These are phyloP conservation scores for Chymomyza fuscimana DNA, from an alignment of 2,888 invertebrate genomes.

Conservation along the genomic window DNA sequence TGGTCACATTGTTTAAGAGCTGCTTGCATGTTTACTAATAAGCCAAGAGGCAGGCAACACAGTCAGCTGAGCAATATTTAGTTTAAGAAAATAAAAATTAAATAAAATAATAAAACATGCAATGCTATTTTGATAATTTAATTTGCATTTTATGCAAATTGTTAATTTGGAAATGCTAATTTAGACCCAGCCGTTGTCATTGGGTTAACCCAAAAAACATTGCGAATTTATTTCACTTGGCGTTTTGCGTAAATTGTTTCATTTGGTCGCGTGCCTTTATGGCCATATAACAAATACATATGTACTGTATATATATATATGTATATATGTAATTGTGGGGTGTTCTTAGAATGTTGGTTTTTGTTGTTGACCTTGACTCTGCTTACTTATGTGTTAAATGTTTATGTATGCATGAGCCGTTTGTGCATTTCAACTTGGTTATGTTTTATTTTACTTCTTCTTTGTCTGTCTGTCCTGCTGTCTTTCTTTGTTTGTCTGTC, in stretches of 20 bases:
- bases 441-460: background rate
- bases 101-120: background rate
- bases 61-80: background rate
- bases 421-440: constrained; percentile 19
- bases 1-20: too few relatives aligned
- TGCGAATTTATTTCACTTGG: constrained; percentile 1
- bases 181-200: background rate
- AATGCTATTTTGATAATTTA: background rate
- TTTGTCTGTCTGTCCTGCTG: background rate
- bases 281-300: background rate
- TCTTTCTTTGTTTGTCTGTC: background rate
- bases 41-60: background rate
- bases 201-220: constrained; percentile 1
- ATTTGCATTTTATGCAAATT: constrained; percentile 17
- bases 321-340: background rate
- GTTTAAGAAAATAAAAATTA: background rate
- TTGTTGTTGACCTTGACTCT: constrained; percentile 12
- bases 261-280: constrained; percentile 1
- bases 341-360: background rate
- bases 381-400: constrained; percentile 20
- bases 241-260: background rate
- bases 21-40: background rate
- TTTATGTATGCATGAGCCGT: constrained; percentile 42
- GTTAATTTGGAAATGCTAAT: constrained; percentile 22
- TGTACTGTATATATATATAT: background rate